phyloP scores from a whole-genome alignment of 2,888 invertebrate species.

The Nomada hirtipes region DNA sequence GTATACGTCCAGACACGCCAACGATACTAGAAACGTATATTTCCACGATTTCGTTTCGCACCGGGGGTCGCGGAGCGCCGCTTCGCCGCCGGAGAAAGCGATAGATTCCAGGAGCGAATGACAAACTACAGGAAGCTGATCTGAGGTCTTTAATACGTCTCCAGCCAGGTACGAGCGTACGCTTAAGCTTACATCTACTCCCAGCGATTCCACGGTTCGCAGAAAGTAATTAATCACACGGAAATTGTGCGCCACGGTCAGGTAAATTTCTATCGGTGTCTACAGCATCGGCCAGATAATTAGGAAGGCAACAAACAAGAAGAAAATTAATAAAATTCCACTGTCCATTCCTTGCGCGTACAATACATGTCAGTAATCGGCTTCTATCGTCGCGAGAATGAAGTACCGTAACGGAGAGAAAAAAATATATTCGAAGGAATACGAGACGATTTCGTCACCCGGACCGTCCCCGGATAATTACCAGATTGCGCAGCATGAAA shows the following conservation, averaged over 20 bases:
- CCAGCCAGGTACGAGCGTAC: background rate
- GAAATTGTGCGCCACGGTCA: too few species aligned
- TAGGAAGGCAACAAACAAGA: too few species aligned
- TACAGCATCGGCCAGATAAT: too few species aligned
- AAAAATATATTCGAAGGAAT: too few species aligned
- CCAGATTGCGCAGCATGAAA: background rate
- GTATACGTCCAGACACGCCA: too few species aligned
- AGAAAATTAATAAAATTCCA: too few species aligned
- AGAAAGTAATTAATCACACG: too few species aligned
- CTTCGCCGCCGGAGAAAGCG: constrained; percentile 30
- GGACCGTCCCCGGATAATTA: constrained; percentile 1
- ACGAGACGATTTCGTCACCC: background rate
- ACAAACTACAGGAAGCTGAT: constrained; percentile 19
- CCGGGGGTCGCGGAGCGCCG: background rate
- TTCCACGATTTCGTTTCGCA: constrained; percentile 19
- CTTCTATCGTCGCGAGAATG: background rate
- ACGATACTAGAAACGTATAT: constrained; percentile 9
- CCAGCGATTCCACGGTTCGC: too few species aligned
- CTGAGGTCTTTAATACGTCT: constrained; percentile 16
- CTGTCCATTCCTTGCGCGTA: background rate
- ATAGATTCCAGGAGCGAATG: constrained; percentile 36
- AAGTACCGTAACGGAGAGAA: too few species aligned
- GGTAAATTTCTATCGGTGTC: background rate
- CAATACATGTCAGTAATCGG: background rate
- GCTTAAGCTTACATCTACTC: too few species aligned